Conservation (phyloP, 1,140 invertebrate species). For the Adoxophyes honmai region DNA sequence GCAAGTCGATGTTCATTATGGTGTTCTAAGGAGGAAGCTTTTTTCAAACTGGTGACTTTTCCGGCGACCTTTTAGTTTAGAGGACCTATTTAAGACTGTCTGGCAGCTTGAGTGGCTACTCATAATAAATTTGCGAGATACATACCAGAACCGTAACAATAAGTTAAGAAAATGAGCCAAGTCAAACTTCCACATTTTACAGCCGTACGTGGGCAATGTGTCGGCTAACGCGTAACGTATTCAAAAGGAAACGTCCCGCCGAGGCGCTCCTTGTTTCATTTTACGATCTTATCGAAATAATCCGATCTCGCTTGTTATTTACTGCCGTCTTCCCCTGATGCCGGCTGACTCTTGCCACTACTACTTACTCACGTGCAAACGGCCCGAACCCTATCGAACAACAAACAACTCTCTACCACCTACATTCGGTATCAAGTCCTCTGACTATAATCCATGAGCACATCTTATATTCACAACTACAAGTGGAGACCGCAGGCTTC, state of each 20-base stretch:
- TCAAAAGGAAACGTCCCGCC: conserved; percentile 63
- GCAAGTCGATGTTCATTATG: too few species aligned
- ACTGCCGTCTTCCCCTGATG: conserved; percentile 65
- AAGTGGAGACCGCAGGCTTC: conserved; percentile 27
- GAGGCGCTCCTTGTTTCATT: conserved; percentile 68
- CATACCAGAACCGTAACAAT: neutral
- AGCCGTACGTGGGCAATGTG: conserved; percentile 35
- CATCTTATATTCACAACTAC: conserved; percentile 40
- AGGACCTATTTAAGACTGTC: too few species aligned
- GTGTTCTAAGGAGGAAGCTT: too few species aligned
- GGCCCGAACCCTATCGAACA: conserved; percentile 26
- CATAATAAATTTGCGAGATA: too few species aligned
- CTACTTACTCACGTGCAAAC: conserved; percentile 34
- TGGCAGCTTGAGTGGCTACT: too few species aligned
- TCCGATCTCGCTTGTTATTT: conserved; percentile 74
- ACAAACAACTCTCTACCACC: conserved; percentile 48
- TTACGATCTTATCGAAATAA: conserved; percentile 77
- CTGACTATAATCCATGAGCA: conserved; percentile 33
- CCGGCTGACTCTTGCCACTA: conserved; percentile 23
- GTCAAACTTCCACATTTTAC: conserved; percentile 38
- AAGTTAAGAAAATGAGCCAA: conserved; percentile 26
- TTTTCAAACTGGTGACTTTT: too few species aligned
- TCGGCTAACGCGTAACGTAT: conserved; percentile 50
- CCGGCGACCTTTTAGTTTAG: too few species aligned
- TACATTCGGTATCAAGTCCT: conserved; percentile 40